Conservation (phyloP, 2,113 vertebrate species). For the Takifugu bimaculatus region DNA sequence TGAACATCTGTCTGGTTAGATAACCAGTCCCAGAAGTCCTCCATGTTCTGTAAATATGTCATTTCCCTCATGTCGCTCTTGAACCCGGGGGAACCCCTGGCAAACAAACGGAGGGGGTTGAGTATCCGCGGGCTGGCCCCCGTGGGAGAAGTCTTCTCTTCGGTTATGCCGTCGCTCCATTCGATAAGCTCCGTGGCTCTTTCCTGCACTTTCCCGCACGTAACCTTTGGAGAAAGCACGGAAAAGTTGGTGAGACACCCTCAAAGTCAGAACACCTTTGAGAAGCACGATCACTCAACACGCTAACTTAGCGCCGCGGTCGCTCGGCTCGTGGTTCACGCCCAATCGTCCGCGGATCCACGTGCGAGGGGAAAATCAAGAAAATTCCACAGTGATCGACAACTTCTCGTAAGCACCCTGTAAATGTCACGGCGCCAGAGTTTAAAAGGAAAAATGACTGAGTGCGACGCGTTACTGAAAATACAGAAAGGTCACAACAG, state of each 20-base stretch:
- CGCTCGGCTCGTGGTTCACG: too few relatives aligned
- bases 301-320: too few relatives aligned
- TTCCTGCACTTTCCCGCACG: slow-evolving; percentile 76
- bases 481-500: neutral
- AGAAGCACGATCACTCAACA: neutral
- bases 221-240: slow-evolving; percentile 75
- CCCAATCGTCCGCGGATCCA: neutral
- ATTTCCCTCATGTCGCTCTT: slow-evolving; percentile 81
- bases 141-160: slow-evolving; percentile 80
- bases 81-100: slow-evolving; percentile 82
- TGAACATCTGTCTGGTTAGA: slow-evolving; percentile 92
- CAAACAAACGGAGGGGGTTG: slow-evolving; percentile 90
- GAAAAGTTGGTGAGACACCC: slow-evolving; percentile 27
- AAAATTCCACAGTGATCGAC: neutral
- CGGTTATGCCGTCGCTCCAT: slow-evolving; percentile 83
- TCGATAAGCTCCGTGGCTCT: slow-evolving; percentile 80
- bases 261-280: slow-evolving; percentile 2
- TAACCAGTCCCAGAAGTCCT: slow-evolving; percentile 98
- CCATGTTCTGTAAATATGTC: slow-evolving; percentile 85
- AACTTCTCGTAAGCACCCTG: neutral
- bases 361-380: neutral
- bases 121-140: slow-evolving; percentile 82
- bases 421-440: neutral
- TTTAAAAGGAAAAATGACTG: neutral
- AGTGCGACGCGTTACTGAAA: neutral